Evolutionary conservation across 2,888 invertebrate species (phyloP), one percentile per base, ranked within the genome.

Genomic region (Drosophila eohydei): DNA sequence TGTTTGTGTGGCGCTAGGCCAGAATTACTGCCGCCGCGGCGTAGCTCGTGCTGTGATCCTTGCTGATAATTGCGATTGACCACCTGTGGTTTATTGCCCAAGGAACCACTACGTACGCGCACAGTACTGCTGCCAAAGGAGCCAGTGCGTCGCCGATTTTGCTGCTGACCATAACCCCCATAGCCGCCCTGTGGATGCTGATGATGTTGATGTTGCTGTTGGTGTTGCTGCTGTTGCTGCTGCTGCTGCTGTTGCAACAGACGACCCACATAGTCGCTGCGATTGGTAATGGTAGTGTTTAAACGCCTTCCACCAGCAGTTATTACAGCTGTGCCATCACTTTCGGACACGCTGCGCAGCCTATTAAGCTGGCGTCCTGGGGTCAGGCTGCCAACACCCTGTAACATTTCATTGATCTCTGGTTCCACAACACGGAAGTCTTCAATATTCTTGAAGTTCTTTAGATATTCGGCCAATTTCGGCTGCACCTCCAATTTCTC

Each of bases 381-480:
- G 92, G 93, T 84, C 91, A 93, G 88, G 93, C 92, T 91, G 77
- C 94, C 93, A 72, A 94, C 93, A 62, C 93, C 93, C 87, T 94
- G 93, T 26, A 94, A 90, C 92, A 94, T 94, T 90, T 94, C 95
- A 86, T 94, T 94, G 88, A 95, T 95, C 92, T 94, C 94, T 6
- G 95, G 95, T 94, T 95, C 93, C 58, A 93, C 93, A 26, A 97
- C 96, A 78, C 97, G 94, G 92, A 98, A 98, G 93, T 98, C 98
- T 93, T 98, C 97, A 84, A 98, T 96, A 77, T 95, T 97, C 90
- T 97, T 96, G 93, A 97, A 98, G 91, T 96, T 96, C 66, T 95
- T 94, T 64, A 98, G 93, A 91, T 95, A 95, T 61, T 95, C 96
- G 71, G 95, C 94, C 48, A 98, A 93, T 89, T 95, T 95, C 1